phyloP scores from a whole-genome alignment of 2,113 vertebrate genomes.

The Carlito syrichta region DNA sequence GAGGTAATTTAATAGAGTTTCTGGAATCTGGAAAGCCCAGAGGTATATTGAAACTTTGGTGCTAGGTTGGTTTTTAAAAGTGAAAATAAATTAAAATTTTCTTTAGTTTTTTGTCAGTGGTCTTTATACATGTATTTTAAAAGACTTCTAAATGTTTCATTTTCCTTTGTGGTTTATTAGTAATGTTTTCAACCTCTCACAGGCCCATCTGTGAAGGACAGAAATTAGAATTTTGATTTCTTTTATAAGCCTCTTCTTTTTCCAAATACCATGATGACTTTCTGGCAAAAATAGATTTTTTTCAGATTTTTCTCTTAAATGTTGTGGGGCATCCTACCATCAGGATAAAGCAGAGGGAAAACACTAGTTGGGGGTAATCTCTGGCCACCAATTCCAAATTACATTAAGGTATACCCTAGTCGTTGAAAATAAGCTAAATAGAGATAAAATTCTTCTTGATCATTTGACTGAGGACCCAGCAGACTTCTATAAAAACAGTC shows the following conservation, averaged over 20 bases:
- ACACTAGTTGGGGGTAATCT: background rate
- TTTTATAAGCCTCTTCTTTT: background rate
- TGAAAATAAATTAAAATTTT: background rate
- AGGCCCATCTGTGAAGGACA: background rate
- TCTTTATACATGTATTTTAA: background rate
- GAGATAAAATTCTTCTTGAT: background rate
- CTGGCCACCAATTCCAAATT: background rate
- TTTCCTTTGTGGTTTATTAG: background rate
- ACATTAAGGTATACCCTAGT: background rate
- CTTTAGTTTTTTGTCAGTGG: background rate
- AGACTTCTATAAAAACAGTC: too few relatives aligned
- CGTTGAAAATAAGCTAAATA: background rate
- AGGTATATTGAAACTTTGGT: background rate
- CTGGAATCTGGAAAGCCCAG: background rate
- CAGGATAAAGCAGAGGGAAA: background rate
- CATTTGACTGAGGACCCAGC: background rate
- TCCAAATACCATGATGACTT: background rate
- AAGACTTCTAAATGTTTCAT: background rate
- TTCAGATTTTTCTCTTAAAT: background rate
- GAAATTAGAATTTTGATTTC: conserved; percentile 21
- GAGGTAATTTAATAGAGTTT: background rate
- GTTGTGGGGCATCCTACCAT: background rate
- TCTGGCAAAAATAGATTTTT: background rate
- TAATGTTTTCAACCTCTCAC: background rate
- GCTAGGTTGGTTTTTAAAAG: background rate